phyloP scores from a whole-genome alignment of 2,888 invertebrate genomes.

The Drosophila histrio region DNA sequence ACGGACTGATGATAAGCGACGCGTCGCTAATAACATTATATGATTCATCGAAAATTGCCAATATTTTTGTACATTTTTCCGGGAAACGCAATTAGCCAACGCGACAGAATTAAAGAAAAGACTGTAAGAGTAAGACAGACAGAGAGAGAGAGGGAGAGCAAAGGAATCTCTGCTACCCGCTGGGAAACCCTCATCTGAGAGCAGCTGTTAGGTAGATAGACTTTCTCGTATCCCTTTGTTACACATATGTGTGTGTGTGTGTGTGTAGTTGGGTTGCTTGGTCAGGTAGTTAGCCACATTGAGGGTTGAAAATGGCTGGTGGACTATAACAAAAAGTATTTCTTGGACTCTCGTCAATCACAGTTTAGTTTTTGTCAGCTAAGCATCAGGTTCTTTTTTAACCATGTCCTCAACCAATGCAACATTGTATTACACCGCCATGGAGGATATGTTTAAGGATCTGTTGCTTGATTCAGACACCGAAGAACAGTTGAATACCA shows the following conservation, averaged over 20 bases:
- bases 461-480: constrained; percentile 23
- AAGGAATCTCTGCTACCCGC: constrained; percentile 5
- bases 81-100: constrained; percentile 14
- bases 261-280: constrained; percentile 4
- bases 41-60: constrained; percentile 33
- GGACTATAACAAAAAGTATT: constrained; percentile 3
- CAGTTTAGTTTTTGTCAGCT: constrained; percentile 42
- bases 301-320: constrained; percentile 57
- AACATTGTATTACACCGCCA: constrained; percentile 60
- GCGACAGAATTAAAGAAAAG: not conserved
- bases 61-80: constrained; percentile 7
- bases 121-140: not conserved
- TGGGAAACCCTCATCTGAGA: constrained; percentile 33
- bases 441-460: constrained; percentile 60
- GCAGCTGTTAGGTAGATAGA: constrained; percentile 53
- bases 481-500: constrained; percentile 13
- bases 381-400: constrained; percentile 45
- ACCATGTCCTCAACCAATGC: constrained; percentile 51
- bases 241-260: not conserved
- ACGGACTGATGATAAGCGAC: constrained; percentile 27
- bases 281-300: constrained; percentile 53
- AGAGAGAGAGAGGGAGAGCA: not conserved
- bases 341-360: constrained; percentile 48
- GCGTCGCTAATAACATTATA: not conserved
- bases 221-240: constrained; percentile 32